Percentiles rank a stretch among this genome's conserved stretches.
Evolutionary conservation across 2,888 invertebrate genomes (phyloP).

Genomic region (Zygaena filipendulae): DNA sequence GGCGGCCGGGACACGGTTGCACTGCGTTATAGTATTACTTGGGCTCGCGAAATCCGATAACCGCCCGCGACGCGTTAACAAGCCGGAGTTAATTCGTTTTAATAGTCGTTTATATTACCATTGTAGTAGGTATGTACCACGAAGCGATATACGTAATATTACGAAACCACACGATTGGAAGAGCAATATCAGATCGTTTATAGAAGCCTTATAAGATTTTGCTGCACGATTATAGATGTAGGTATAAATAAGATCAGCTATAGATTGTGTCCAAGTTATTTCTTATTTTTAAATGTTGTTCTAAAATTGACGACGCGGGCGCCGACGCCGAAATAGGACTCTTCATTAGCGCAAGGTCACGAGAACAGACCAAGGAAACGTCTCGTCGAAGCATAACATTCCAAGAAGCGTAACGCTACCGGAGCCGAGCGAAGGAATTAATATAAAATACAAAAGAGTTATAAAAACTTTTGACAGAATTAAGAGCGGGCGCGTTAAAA

Average conservation of each 20-base stretch:
- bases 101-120: conserved; percentile 53
- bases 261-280: too few relatives aligned
- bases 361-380: conserved; percentile 53
- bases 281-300: too few relatives aligned
- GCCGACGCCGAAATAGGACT: conserved; percentile 59
- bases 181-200: too few relatives aligned
- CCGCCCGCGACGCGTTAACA: conserved; percentile 56
- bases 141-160: too few relatives aligned
- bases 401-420: conserved; percentile 64
- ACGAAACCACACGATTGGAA: too few relatives aligned
- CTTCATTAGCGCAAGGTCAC: conserved; percentile 59
- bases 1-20: conserved; percentile 29
- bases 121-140: too few relatives aligned
- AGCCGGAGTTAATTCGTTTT: conserved; percentile 61
- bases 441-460: conserved; percentile 66
- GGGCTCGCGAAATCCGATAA: conserved; percentile 51
- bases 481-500: conserved; percentile 62
- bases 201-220: too few relatives aligned
- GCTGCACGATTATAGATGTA: too few relatives aligned
- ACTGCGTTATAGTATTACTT: too few relatives aligned
- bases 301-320: too few relatives aligned
- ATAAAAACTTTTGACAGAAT: conserved; percentile 68
- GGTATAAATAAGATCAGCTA: too few relatives aligned
- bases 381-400: conserved; percentile 60
- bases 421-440: conserved; percentile 59